Evolutionary conservation across 2,888 invertebrate species (phyloP), one percentile per base, ranked within the genome.

Genomic region (Anticlea derivata): DNA sequence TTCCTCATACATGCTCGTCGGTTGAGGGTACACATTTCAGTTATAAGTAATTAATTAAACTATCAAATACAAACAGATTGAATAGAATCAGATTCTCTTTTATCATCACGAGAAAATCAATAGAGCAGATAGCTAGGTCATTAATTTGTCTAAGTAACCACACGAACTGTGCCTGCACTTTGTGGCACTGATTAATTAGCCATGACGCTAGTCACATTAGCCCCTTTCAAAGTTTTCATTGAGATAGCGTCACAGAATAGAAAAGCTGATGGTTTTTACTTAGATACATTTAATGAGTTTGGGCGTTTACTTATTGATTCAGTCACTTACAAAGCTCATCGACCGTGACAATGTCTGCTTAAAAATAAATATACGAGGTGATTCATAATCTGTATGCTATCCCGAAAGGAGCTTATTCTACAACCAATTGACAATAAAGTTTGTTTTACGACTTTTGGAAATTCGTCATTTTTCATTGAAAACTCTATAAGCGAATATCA

Each of bases 121-220:
- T 37, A 23, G 6, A 40, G 11, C 20, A 31, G 23, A 49, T 43
- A 31, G 31, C 27, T 27, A 17, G 35, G 24, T 38, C 46, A 50
- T 56, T 47, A 53, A 47, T 49, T 45, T 47, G 41, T 47, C 43
- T 48, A 39, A 51, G 56, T 51, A 56, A 54, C 43, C 53, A 51
- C 53, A 37, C 38, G 24, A 2, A 27, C 24, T 29, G 35, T 27
- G 40, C 53, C 50, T 49, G 46, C 53, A 44, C 52, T 55, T 46
- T 38, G 54, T 47, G 58, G 46, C 50, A 55, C 45, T 50, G 52
- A 57, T 55, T 57, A 57, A 57, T 57, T 52, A 44, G 37, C 35
- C 52, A n/a, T 37, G 41, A 43, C 45, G 49, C 12, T 50, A 52
- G 52, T 50, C 46, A 56, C 55, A 51, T 54, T 48, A 58, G 55